A percentile compares a stretch with the other conserved stretches of the same genome.
These are phyloP conservation scores for Epinephelus malabaricus DNA, from an alignment of 2,797 vertebrate species.

Conservation along the genomic window DNA sequence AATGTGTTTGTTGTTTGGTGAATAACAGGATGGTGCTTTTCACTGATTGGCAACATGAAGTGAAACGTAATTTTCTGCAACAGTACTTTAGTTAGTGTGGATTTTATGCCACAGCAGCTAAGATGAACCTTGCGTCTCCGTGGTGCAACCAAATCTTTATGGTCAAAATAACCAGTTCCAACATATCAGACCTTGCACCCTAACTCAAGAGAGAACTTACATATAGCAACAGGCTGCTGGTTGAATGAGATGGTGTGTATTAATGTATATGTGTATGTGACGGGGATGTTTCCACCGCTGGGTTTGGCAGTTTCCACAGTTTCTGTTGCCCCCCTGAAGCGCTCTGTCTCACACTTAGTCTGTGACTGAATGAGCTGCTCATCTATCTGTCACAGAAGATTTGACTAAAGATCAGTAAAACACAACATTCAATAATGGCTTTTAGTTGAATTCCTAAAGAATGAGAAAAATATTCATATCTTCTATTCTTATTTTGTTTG, in stretches of 20 bases:
- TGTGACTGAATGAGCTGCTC: not conserved
- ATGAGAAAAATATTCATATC: not conserved
- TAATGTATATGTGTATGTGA: not conserved
- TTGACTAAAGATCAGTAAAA: not conserved
- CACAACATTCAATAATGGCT: not conserved
- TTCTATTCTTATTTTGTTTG: not conserved
- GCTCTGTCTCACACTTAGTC: not conserved
- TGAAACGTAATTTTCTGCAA: too few relatives aligned
- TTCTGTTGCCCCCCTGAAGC: not conserved
- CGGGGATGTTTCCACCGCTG: not conserved
- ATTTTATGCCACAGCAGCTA: too few relatives aligned
- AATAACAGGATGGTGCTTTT: too few relatives aligned
- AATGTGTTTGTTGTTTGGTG: too few relatives aligned
- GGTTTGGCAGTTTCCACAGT: not conserved
- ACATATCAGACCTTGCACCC: too few relatives aligned
- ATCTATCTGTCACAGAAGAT: conserved; percentile 6
- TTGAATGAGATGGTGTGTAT: not conserved
- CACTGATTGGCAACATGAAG: too few relatives aligned
- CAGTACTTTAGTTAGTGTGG: too few relatives aligned
- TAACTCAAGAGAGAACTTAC: too few relatives aligned
- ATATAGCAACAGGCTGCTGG: not conserved
- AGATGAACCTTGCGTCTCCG: too few relatives aligned
- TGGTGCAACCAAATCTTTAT: too few relatives aligned
- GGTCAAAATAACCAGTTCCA: too few relatives aligned
- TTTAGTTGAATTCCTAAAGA: not conserved